These are phyloP conservation scores for Stictonetta naevosa DNA, from an alignment of 2,113 vertebrate species.

Conservation along the genomic window DNA sequence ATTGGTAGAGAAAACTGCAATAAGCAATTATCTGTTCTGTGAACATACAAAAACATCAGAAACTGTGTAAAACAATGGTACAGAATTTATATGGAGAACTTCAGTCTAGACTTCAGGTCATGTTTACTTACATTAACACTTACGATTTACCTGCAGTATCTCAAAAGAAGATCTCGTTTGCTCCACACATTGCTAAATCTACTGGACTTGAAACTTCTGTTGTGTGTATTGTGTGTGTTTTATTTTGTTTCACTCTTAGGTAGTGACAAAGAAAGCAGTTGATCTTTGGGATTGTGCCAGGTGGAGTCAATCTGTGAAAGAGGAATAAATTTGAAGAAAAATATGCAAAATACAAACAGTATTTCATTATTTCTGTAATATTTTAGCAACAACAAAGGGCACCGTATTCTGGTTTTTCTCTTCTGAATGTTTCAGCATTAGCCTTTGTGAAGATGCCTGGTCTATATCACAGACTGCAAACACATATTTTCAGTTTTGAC, in stretches of 20 bases:
- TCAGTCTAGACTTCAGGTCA: background rate
- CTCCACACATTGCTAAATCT: background rate
- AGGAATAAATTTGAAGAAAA: background rate
- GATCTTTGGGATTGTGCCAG: background rate
- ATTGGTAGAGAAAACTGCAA: background rate
- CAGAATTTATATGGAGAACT: background rate
- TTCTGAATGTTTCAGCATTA: background rate
- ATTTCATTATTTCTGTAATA: background rate
- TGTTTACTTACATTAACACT: background rate
- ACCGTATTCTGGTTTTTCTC: background rate
- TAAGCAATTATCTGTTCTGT: background rate
- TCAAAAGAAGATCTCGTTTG: background rate
- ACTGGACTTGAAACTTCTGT: background rate
- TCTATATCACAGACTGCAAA: fast-evolving
- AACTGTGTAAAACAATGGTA: background rate
- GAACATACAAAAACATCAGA: background rate
- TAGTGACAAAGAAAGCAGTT: background rate
- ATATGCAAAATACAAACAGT: background rate
- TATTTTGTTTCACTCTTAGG: background rate
- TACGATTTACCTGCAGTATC: background rate
- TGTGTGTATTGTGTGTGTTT: background rate
- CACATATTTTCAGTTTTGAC: background rate
- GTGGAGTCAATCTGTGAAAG: background rate
- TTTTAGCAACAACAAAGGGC: background rate
- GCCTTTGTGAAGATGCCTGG: background rate